Evolutionary conservation across 1,140 invertebrate species (phyloP), one percentile per base, ranked within the genome.

Genomic region (Hydropsyche tenuis): DNA sequence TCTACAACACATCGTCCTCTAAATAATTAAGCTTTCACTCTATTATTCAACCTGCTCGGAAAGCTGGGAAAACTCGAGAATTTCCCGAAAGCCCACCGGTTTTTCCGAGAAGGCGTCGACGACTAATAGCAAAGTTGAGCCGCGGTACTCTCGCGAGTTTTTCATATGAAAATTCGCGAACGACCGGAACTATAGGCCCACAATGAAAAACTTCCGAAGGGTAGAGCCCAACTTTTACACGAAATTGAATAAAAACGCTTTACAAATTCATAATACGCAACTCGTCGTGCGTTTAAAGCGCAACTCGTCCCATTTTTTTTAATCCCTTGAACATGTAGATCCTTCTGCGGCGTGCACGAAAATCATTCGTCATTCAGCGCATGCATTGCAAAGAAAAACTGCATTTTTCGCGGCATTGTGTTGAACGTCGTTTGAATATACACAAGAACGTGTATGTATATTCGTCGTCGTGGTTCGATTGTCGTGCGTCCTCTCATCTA

Each of bases 141-240:
- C 45, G 45, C 12, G 18, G 45, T 16, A 18, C 11, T 16, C 51
- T 20, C 11, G 18, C 23, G 22, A 60, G 56, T 60, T 60, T 60
- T 60, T 60, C 56, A 60, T 60, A 60, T 60, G 56, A 60, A 60
- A 60, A 60, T 60, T 60, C 23, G 23, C 51, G 51, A 7, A 7
- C 51, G 16, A 20, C 22, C 22, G 56, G 56, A 60, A 60, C 56
- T 60, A 60, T 60, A n/a, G 11, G 12, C 30, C 3, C 30, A 37
- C 30, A 37, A 37, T 23, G 22, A 60, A 60, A 60, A 60, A 60
- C 56, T 60, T 60, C 23, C 18, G 1, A 60, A 22, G 22, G 14
- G 56, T 60, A 20, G 56, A 60, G 56, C 23, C 25, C 23, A 12
- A 23, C 22, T 22, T 60, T 60, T 23, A 60, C 18, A 20, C 9